Evolutionary conservation across 2,888 invertebrate genomes (phyloP), one percentile per base, ranked within the genome.

Genomic region (Lithodes maja): DNA sequence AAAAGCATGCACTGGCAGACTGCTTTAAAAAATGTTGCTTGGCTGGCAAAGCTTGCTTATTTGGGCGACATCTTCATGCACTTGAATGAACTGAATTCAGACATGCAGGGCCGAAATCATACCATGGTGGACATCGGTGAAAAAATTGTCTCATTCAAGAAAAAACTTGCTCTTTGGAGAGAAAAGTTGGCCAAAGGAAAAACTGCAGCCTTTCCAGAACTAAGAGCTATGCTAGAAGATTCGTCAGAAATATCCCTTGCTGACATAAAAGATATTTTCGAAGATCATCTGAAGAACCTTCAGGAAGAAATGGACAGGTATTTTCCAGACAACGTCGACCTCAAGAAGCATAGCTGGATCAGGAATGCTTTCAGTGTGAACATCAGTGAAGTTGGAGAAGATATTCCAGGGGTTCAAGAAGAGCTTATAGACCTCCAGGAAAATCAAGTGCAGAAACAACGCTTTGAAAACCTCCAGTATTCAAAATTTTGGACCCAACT

Each of bases 231-330:
- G 83, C 17, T 85, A 61, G 61, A 85, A 78, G 78, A 85, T 85
- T 85, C 61, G 3, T 85, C 85, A 78, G 78, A 77, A 49, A 78
- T 78, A 77, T 77, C 61, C 78, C 85, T 85, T 12, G 3, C 85
- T 86, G 69, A 86, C 54, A 80, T 86, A 12, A 68, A n/a, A 80
- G 52, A 52, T 49, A 80, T 79, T 80, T 15, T 86, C 69, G 80
- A 79, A 79, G 86, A 80, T 86, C 80, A 86, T 86, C 80, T 86
- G 86, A 86, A 49, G 86, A 86, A 86, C 17, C 71, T 86, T 86
- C 79, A 86, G 80, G 86, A 86, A 80, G 86, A 86, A 79, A 86
- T 79, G 69, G 80, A 79, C 86, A 80, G 71, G 69, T 79, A 86
- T 86, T 17, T 54, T 33, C 33, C 33, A 33, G 33, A 33, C 0